phyloP scores from a whole-genome alignment of 2,113 vertebrate species.

The Takifugu bimaculatus region DNA sequence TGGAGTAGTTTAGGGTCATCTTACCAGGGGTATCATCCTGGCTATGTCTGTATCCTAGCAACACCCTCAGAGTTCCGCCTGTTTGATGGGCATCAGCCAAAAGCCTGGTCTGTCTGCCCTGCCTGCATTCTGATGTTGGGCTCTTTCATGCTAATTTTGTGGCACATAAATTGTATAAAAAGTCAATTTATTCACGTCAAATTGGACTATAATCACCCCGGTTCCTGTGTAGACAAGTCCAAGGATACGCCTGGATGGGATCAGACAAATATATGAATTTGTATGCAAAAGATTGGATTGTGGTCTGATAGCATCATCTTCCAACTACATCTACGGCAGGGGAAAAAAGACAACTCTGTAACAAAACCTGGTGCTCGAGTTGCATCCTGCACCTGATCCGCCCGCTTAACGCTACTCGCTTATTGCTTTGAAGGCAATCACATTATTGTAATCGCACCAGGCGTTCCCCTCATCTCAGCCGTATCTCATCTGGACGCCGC shows the following conservation, averaged over 20 bases:
- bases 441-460: slow-evolving; percentile 45
- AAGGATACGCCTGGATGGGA: too few relatives aligned
- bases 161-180: not conserved
- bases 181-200: not conserved
- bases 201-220: not conserved
- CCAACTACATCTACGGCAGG: too few relatives aligned
- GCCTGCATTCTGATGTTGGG: slow-evolving; percentile 12
- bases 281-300: too few relatives aligned
- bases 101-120: slow-evolving; percentile 5
- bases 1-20: slow-evolving; percentile 40
- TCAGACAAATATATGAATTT: too few relatives aligned
- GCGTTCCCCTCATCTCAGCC: slow-evolving; percentile 27
- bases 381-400: slow-evolving; percentile 36
- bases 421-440: slow-evolving; percentile 29
- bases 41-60: slow-evolving; percentile 56
- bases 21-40: slow-evolving; percentile 18
- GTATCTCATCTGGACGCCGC: slow-evolving; percentile 32
- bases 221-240: too few relatives aligned
- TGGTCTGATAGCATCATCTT: too few relatives aligned
- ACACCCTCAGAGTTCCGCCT: slow-evolving; percentile 50
- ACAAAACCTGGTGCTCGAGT: not conserved
- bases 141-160: not conserved
- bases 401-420: slow-evolving; percentile 39
- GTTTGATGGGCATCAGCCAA: slow-evolving; percentile 40
- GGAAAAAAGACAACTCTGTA: too few relatives aligned